Percentiles rank a stretch among this genome's conserved stretches.
These are phyloP conservation scores for Schizopygopsis malacanthus DNA, from an alignment of 2,797 vertebrate species.

Conservation along the genomic window DNA sequence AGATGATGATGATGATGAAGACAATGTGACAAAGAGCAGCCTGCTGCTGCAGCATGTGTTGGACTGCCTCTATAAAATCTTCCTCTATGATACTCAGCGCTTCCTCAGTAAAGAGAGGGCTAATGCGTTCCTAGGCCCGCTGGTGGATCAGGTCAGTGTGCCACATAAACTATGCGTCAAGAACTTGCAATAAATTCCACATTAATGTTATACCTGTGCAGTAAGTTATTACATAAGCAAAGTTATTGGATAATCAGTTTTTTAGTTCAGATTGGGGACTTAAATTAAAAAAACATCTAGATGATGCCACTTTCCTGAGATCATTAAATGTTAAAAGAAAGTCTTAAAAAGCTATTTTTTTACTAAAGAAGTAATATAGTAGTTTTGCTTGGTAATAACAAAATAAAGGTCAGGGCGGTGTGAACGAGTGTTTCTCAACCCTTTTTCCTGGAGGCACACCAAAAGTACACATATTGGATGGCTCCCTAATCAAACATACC, in stretches of 20 bases:
- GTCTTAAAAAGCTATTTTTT: not conserved
- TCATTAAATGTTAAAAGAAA: not conserved
- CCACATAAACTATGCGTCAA: not conserved
- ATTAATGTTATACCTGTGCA: not conserved
- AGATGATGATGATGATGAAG: slow-evolving; percentile 56
- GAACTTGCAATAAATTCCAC: not conserved
- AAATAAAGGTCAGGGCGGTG: not conserved
- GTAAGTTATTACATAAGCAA: not conserved
- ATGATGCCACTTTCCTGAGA: not conserved
- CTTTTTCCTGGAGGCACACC: not conserved
- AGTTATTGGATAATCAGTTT: not conserved
- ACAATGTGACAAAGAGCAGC: slow-evolving; percentile 76
- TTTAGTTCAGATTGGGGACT: not conserved
- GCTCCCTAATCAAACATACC: not conserved
- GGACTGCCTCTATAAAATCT: slow-evolving; percentile 86
- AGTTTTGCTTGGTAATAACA: not conserved
- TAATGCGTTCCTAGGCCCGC: slow-evolving; percentile 85
- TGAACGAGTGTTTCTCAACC: not conserved
- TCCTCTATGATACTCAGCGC: slow-evolving; percentile 89
- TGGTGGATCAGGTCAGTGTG: slow-evolving; percentile 90
- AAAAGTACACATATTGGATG: not conserved
- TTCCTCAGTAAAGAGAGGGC: slow-evolving; percentile 91
- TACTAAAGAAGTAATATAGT: not conserved
- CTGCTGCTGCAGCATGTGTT: slow-evolving; percentile 82
- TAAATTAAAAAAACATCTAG: not conserved